Percentiles rank a stretch among this genome's conserved stretches.
Evolutionary conservation across 92 coral and sea anemone genomes (phyloP).

Genomic region (Zoanthus sansibaricus): DNA sequence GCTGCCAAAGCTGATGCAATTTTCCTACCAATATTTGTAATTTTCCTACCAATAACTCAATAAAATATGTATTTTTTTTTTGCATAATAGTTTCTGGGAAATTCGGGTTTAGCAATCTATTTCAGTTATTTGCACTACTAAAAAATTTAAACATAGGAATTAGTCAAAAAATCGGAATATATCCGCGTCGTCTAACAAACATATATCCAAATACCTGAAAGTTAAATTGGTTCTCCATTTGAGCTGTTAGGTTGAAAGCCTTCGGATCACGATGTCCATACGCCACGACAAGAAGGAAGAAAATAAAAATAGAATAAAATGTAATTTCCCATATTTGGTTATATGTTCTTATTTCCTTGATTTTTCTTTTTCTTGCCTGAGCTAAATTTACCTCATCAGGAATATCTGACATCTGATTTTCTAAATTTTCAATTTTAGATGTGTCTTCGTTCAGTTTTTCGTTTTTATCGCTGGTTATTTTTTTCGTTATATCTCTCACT

Average conservation of each 20-base stretch:
- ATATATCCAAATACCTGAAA: slow-evolving; percentile 37
- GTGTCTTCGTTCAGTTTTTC: not conserved
- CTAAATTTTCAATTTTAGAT: not conserved
- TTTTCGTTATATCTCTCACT: not conserved
- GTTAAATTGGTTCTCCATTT: slow-evolving; percentile 62
- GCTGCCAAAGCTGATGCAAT: too few relatives aligned
- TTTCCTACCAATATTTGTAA: too few relatives aligned
- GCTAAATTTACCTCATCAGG: slow-evolving; percentile 58
- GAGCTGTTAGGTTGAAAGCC: slow-evolving; percentile 71
- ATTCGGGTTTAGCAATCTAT: too few relatives aligned
- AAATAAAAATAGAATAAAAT: slow-evolving; percentile 70
- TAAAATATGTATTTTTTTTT: too few relatives aligned
- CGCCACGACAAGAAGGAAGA: slow-evolving; percentile 80
- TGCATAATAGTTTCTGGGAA: too few relatives aligned
- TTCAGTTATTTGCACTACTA: too few relatives aligned
- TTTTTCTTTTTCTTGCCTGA: slow-evolving; percentile 68
- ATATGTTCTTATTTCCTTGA: slow-evolving; percentile 81
- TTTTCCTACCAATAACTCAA: too few relatives aligned
- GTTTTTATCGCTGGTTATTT: not conserved
- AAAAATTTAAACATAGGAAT: too few relatives aligned
- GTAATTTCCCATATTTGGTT: slow-evolving; percentile 73
- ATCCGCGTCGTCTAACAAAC: too few relatives aligned
- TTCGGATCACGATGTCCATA: slow-evolving; percentile 86
- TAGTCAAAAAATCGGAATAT: too few relatives aligned
- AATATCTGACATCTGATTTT: not conserved